phyloP scores from a whole-genome alignment of 2,888 invertebrate genomes.

The Ctena decussata region DNA sequence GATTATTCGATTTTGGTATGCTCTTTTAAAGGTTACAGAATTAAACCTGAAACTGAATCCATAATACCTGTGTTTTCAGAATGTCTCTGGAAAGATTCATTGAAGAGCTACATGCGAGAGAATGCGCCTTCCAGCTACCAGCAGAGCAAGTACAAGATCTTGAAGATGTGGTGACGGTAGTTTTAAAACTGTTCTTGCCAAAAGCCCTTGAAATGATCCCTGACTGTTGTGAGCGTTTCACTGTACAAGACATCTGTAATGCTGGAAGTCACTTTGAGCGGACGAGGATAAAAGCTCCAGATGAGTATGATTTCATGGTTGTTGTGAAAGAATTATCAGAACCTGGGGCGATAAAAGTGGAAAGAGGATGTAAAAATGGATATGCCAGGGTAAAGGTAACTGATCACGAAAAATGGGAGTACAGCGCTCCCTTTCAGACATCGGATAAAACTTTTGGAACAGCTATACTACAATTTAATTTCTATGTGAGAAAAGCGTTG shows the following conservation, averaged over 20 bases:
- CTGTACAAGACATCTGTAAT: constrained; percentile 10
- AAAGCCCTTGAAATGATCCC: too few relatives aligned
- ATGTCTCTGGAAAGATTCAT: too few relatives aligned
- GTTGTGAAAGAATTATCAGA: constrained; percentile 20
- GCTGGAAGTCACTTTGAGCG: constrained; percentile 38
- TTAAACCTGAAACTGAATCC: too few relatives aligned
- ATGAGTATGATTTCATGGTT: constrained; percentile 38
- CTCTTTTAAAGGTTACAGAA: too few relatives aligned
- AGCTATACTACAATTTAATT: constrained; percentile 18
- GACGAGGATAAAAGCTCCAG: constrained; percentile 23
- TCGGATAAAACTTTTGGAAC: constrained; percentile 20
- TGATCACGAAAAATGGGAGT: constrained; percentile 9
- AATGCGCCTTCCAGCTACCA: too few relatives aligned
- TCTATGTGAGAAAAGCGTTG: constrained; percentile 19
- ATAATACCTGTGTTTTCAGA: too few relatives aligned
- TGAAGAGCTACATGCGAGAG: too few relatives aligned
- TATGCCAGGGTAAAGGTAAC: not conserved
- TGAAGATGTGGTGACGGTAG: too few relatives aligned
- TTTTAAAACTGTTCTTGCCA: too few relatives aligned
- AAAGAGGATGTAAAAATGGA: too few relatives aligned
- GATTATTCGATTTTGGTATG: too few relatives aligned
- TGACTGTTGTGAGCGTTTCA: not conserved
- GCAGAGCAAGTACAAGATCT: too few relatives aligned
- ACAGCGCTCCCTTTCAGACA: not conserved
- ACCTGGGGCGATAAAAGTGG: not conserved